These are phyloP conservation scores for Garrulus glandarius DNA, from an alignment of 2,797 vertebrate species.

Conservation along the genomic window DNA sequence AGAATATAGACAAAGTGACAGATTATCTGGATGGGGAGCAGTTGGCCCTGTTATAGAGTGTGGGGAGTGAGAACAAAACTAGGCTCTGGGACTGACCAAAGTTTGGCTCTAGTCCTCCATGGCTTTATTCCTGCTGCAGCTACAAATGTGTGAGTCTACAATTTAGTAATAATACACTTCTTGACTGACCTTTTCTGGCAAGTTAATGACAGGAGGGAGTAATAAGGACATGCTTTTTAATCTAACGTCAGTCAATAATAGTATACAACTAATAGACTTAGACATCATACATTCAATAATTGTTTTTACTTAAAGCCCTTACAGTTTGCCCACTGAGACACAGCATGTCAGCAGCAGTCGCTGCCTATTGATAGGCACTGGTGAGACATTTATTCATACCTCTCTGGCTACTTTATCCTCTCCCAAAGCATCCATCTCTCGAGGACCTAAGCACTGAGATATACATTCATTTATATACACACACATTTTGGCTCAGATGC, in stretches of 20 bases:
- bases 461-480: neutral
- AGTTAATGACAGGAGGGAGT: constrained; percentile 58
- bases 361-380: constrained; percentile 31
- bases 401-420: constrained; percentile 18
- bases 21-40: neutral
- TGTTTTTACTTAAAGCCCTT: constrained; percentile 60
- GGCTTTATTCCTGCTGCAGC: constrained; percentile 13
- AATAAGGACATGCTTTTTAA: constrained; percentile 64
- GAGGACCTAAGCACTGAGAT: neutral
- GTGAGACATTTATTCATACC: constrained; percentile 25
- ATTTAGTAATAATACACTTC: constrained; percentile 54
- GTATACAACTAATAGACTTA: constrained; percentile 57
- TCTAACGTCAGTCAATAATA: constrained; percentile 54
- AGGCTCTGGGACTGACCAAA: neutral
- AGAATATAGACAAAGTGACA: neutral
- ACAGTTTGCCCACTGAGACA: constrained; percentile 42
- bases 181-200: constrained; percentile 56
- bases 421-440: neutral
- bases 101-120: neutral
- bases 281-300: constrained; percentile 65
- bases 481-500: neutral
- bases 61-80: constrained; percentile 11
- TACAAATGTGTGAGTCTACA: constrained; percentile 32
- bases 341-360: neutral
- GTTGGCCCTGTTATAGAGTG: neutral